Evolutionary conservation across 1,140 invertebrate genomes (phyloP).

Genomic region (Cydia splendana): DNA sequence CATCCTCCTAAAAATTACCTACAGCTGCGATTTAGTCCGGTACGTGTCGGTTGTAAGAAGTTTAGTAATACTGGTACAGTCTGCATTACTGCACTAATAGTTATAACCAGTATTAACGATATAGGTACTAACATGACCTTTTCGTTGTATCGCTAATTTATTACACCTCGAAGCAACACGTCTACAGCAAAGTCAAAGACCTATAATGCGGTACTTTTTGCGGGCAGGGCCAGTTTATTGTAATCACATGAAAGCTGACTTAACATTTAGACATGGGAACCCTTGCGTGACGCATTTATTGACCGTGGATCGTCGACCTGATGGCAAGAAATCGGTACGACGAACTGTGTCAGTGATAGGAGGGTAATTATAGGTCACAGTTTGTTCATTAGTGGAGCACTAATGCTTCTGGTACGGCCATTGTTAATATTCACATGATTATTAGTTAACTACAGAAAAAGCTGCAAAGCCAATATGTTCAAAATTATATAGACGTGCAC

Average conservation of each 20-base stretch:
- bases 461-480: not conserved
- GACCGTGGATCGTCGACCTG: slow-evolving; percentile 28
- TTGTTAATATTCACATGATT: not conserved
- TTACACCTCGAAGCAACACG: slow-evolving; percentile 1
- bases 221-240: slow-evolving; percentile 7
- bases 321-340: slow-evolving; percentile 18
- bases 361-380: slow-evolving; percentile 2
- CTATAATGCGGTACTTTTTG: slow-evolving; percentile 20
- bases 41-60: no score
- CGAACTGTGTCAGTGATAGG: slow-evolving; percentile 15
- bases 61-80: no score
- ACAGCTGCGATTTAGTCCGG: no score
- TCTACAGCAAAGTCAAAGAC: slow-evolving; percentile 19
- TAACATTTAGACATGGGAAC: slow-evolving; percentile 17
- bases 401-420: slow-evolving; percentile 2
- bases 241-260: slow-evolving; percentile 29
- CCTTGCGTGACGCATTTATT: slow-evolving; percentile 32
- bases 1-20: no score
- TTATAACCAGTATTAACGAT: no score
- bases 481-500: no score
- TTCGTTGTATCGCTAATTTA: not conserved
- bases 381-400: slow-evolving; percentile 6
- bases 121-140: not conserved
- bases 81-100: no score
- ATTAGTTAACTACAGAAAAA: not conserved